phyloP scores from a whole-genome alignment of 2,888 invertebrate species.

The Plagodis dolabraria region DNA sequence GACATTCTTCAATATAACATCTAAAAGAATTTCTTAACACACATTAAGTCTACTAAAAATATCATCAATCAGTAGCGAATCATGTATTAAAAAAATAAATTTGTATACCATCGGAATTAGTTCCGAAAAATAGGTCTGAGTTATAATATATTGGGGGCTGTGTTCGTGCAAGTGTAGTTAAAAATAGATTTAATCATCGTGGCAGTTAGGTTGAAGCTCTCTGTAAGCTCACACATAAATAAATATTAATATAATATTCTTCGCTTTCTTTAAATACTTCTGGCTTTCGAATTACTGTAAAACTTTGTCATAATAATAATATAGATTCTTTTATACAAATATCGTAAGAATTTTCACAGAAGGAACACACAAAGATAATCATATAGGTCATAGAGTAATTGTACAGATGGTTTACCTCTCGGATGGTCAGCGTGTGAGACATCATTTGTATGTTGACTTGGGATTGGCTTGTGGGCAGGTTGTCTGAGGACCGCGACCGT shows the following conservation, averaged over 20 bases:
- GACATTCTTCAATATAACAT: neutral
- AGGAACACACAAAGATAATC: neutral
- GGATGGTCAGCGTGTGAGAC: slow-evolving; percentile 96
- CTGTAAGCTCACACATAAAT: slow-evolving; percentile 40
- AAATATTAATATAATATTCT: slow-evolving; percentile 9
- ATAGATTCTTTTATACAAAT: neutral
- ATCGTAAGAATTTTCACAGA: neutral
- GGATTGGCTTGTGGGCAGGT: slow-evolving; percentile 95
- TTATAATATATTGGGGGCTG: slow-evolving; percentile 7
- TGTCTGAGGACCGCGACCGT: slow-evolving; percentile 94
- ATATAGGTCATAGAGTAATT: slow-evolving; percentile 1
- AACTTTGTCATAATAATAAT: slow-evolving; percentile 2
- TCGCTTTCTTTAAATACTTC: neutral
- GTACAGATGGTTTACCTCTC: slow-evolving; percentile 89
- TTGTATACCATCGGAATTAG: neutral
- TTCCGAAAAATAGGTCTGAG: slow-evolving; percentile 11
- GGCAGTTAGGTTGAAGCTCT: slow-evolving; percentile 34
- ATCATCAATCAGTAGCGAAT: too few relatives aligned
- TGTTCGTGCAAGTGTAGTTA: slow-evolving; percentile 29
- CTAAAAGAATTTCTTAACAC: too few relatives aligned
- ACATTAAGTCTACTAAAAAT: too few relatives aligned
- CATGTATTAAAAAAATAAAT: neutral
- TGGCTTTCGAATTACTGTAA: slow-evolving; percentile 15
- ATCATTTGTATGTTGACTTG: slow-evolving; percentile 98
- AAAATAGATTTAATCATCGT: slow-evolving; percentile 19